Conservation (phyloP, 2,888 invertebrate genomes). For the Polydrusus pterygomalis region DNA sequence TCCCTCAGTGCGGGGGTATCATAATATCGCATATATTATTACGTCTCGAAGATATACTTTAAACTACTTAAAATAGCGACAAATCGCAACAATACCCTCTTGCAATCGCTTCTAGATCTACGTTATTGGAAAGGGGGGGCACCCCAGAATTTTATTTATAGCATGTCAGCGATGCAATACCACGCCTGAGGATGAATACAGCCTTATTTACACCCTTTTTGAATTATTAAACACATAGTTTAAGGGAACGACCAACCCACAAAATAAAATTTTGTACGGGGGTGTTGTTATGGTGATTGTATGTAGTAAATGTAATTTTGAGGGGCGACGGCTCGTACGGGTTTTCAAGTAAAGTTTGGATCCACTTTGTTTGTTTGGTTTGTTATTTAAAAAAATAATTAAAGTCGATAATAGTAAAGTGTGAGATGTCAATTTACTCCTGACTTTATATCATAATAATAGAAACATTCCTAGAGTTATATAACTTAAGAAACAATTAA, state of each 20-base stretch:
- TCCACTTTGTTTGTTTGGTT: no score
- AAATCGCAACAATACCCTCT: slow-evolving; percentile 1
- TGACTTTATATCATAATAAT: no score
- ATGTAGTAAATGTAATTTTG: slow-evolving; percentile 17
- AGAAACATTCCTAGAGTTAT: no score
- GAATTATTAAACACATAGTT: slow-evolving; percentile 41
- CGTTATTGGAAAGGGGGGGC: not conserved
- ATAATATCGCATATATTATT: no score
- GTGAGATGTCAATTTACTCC: no score
- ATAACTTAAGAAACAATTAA: no score
- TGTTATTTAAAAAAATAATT: no score
- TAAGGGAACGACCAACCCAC: slow-evolving; percentile 4
- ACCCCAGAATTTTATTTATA: slow-evolving; percentile 20
- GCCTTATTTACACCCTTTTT: slow-evolving; percentile 39
- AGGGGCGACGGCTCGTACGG: not conserved
- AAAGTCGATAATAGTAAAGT: no score
- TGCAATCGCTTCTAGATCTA: slow-evolving; percentile 4
- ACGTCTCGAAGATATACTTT: not conserved
- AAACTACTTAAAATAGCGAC: not conserved
- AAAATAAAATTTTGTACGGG: slow-evolving; percentile 20
- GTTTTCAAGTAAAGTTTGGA: not conserved
- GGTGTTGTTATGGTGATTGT: slow-evolving; percentile 28
- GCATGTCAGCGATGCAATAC: slow-evolving; percentile 16
- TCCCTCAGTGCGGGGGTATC: no score
- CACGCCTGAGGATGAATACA: not conserved